Percentiles rank a stretch among this genome's conserved stretches.
Conservation (phyloP, 2,797 vertebrate genomes). For the Erpetoichthys calabaricus region DNA sequence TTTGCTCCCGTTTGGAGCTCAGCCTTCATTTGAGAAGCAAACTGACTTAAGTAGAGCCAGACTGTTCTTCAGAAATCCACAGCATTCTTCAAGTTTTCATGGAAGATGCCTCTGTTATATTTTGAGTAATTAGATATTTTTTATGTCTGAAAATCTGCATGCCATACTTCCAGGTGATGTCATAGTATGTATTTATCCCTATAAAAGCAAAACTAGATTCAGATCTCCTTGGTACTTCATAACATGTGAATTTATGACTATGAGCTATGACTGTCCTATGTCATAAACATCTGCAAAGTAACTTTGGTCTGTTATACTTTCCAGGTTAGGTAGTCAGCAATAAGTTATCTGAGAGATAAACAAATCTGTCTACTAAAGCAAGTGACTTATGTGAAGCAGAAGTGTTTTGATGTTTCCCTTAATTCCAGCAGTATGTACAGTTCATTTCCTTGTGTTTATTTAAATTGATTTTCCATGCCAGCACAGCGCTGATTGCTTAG, state of each 20-base stretch:
- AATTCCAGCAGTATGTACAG: conserved; percentile 16
- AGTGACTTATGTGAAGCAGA: conserved; percentile 8
- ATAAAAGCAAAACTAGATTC: neutral
- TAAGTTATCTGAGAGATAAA: conserved; percentile 10
- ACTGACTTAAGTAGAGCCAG: no score
- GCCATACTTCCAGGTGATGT: neutral
- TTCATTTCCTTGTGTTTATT: conserved; percentile 24
- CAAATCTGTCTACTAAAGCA: conserved; percentile 5
- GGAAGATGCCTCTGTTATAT: no score
- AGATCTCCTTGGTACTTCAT: neutral
- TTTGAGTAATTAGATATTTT: no score
- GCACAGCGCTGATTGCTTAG: conserved; percentile 3
- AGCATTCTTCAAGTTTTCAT: no score
- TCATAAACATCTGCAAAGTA: conserved; percentile 13
- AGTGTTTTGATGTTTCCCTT: conserved; percentile 2
- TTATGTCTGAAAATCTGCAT: neutral
- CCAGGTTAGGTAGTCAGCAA: conserved; percentile 17
- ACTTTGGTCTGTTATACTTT: conserved; percentile 14
- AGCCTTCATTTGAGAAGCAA: no score
- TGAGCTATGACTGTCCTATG: conserved; percentile 6
- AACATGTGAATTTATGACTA: conserved; percentile 8
- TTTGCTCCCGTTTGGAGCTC: no score
- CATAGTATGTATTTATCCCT: neutral
- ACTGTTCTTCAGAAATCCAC: no score
- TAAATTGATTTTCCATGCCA: conserved; percentile 35